Base-by-base conservation (phyloP, 2,113 vertebrate genomes). In the Colinus virginianus region DNA sequence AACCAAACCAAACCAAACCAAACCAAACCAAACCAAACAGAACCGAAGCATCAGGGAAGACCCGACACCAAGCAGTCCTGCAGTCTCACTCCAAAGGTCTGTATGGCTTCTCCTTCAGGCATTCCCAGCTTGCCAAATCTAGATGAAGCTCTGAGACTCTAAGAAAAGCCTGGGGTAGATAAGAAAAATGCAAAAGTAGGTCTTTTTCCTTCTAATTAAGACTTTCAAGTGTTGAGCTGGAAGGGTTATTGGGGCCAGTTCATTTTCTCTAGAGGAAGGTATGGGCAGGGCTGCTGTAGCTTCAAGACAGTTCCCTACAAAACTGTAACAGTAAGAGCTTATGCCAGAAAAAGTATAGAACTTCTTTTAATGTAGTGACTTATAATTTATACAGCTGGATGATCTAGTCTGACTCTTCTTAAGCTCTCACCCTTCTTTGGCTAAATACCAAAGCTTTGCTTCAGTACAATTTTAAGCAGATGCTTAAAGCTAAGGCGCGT, bases 191-290 rank as follows among this genome's bases (percentile, higher is more conserved):
- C 78, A 91, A 72, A 87, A 87, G 22, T 77, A 91, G 55, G 71
- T 80, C 76, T 96, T 92, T 79, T 82, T 79, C 68, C 55, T 70
- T 77, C 87, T 94, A 92, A 94, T 96, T 95, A 95, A 74, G 67
- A 67, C 55, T 1, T 3, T 49, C 40, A 55, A 43, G 51, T 79
- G 64, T 23, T 92, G 56, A 58, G 58, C 23, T 85, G 64, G 51
- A 83, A 76, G 59, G 56, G 49, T 92, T 94, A 69, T 42, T 80
- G 4, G 30, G 76, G 68, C 45, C 85, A 88, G 38, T 6, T 1
- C 2, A 1, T 19, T 70, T 72, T 72, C 94, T 94, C 84, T 45
- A 51, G 61, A 87, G 69, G 63, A 80, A 92, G 75, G 67, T 69
- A 45, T 5, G 46, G 81, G 63, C 56, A 92, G 51, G 7, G 74